Evolutionary conservation across 2,113 vertebrate genomes (phyloP).

Genomic region (Leptobrachium leishanense): DNA sequence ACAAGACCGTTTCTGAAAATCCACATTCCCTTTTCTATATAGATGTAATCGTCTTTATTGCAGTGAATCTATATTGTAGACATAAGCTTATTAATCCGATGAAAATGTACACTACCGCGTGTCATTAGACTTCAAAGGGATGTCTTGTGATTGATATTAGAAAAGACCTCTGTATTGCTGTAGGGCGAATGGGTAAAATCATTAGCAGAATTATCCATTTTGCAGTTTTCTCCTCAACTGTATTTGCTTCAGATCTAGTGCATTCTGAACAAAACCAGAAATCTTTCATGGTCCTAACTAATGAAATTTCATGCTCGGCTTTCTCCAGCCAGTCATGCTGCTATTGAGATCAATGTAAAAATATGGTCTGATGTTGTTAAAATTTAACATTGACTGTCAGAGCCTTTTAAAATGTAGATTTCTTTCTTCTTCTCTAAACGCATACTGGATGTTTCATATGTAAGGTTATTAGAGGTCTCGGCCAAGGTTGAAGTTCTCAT

Average conservation of each 20-base stretch:
- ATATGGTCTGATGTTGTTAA: slow-evolving; percentile 8
- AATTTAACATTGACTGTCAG: slow-evolving; percentile 9
- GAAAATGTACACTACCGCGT: no score
- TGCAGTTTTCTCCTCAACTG: background rate
- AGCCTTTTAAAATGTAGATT: background rate
- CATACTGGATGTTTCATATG: background rate
- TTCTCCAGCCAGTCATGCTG: slow-evolving; percentile 8
- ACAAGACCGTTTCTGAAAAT: background rate
- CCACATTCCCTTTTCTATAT: background rate
- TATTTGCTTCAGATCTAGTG: slow-evolving; percentile 28
- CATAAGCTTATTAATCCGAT: no score
- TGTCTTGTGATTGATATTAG: background rate
- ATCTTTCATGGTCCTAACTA: slow-evolving; percentile 15
- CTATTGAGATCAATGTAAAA: slow-evolving; percentile 10
- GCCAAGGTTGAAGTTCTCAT: slow-evolving; percentile 5
- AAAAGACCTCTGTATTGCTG: no score
- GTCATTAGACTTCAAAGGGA: background rate
- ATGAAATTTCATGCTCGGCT: slow-evolving; percentile 1
- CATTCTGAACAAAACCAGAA: background rate
- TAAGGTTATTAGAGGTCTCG: slow-evolving; percentile 8
- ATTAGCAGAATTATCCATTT: background rate
- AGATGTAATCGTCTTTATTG: background rate
- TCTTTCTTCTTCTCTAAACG: background rate
- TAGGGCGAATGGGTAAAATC: background rate
- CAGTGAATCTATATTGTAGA: background rate